Evolutionary conservation across 1,140 invertebrate genomes (phyloP).

Genomic region (Drosophila orosa): DNA sequence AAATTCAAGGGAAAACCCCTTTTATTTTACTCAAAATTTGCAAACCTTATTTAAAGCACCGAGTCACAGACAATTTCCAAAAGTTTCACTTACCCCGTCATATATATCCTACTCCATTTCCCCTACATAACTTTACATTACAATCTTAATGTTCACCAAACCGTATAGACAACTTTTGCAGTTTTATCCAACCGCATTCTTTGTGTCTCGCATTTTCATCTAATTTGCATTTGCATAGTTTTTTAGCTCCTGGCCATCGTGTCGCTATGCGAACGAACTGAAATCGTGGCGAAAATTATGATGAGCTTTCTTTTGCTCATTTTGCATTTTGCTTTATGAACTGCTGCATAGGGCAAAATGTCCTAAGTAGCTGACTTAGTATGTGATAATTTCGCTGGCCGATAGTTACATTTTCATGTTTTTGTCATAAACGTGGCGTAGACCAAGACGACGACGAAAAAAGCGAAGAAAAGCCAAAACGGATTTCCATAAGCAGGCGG

Average conservation of each 20-base stretch:
- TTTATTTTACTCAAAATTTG: neutral
- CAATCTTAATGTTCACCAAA: conserved; percentile 1
- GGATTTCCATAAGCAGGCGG: conserved; percentile 69
- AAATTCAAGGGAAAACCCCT: too few species aligned
- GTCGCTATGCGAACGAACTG: conserved; percentile 9
- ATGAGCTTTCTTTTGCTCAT: conserved; percentile 32
- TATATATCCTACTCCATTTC: conserved; percentile 4
- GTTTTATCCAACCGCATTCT: conserved; percentile 30
- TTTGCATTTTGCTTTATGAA: conserved; percentile 71
- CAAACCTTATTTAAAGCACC: neutral
- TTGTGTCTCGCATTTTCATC: conserved; percentile 53
- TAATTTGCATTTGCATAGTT: conserved; percentile 75
- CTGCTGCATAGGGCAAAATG: conserved; percentile 68
- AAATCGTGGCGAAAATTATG: conserved; percentile 45
- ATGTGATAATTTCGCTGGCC: conserved; percentile 76
- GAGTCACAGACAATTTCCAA: neutral
- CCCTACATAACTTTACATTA: conserved; percentile 1
- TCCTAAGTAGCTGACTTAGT: conserved; percentile 79
- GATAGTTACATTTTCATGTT: conserved; percentile 80
- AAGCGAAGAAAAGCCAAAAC: conserved; percentile 28
- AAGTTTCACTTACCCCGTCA: neutral
- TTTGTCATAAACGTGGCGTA: conserved; percentile 43
- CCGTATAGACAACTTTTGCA: conserved; percentile 24
- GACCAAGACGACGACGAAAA: conserved; percentile 9
- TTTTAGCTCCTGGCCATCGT: conserved; percentile 31